Evolutionary conservation across 37 sponge, comb jelly and placozoan genomes (phyloP), one percentile per base, ranked within the genome.

Genomic region (Theonella swinhoei): DNA sequence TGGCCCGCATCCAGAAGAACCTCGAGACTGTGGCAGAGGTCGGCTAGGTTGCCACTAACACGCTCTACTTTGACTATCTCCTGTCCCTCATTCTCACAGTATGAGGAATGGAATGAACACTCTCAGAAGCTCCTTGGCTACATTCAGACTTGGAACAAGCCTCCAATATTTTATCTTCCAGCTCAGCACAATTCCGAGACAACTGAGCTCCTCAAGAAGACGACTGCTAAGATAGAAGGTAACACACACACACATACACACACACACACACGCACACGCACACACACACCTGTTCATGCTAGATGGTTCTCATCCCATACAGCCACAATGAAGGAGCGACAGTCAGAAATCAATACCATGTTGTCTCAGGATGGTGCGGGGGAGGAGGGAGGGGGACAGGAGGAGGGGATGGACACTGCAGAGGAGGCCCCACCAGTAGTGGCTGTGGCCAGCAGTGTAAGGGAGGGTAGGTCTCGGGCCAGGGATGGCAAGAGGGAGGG

Each of bases 21-120:
- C 64, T 94, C 68, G 78, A 75, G 23, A 54, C 72, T 17, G 82
- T 76, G 32, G 72, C 74, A 71, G 58, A 74, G 87, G 93, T 85
- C 47, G 0, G 76, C 83, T 4, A 40, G 25, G n/a, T 23, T 11
- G 9, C 39, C 72, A 33, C 39, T 25, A 32, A 14, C 72, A 70
- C 70, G 1, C 33, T 26, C 70, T 23, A 11, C 70, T 32, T 34
- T 70, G 19, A 31, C 70, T 5, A 4, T 7, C 29, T n/a, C 37
- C 29, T 31, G 5, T 68, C 5, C 3, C 69, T 7, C 33, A 24
- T 25, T 54, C 2, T 30, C 67, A 26, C 78, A 93, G 94, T 80
- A 81, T 76, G 79, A 74, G 3, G 91, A 84, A 22, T 90, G 90
- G 94, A 80, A 89, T 65, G 70, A 63, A 32, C 91, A 93, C 58